Evolutionary conservation across 2,888 invertebrate genomes (phyloP), one percentile per base, ranked within the genome.

Genomic region (Smittia sp.): DNA sequence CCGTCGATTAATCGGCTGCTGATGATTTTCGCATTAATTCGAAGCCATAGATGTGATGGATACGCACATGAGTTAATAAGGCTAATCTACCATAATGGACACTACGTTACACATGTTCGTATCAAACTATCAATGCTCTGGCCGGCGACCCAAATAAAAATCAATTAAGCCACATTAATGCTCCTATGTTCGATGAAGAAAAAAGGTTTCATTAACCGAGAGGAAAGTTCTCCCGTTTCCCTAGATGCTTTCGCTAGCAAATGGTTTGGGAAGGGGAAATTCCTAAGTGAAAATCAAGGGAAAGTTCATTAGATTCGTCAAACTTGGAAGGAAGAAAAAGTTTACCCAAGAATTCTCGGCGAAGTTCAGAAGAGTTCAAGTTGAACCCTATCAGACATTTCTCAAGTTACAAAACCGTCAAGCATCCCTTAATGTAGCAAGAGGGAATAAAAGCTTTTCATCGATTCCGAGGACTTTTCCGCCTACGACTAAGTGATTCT

Each of bases 101-200:
- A 15, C 18, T 9, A 20, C 6, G 20, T 9, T 63, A 63, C 58
- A 58, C 58, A 58, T 58, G 58, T 58, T 58, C 22, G 9, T 22
- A 58, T 58, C 58, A 58, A 58, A 63, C 27, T 63, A 63, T 63
- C 58, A 58, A 58, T 63, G 20, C 63, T 58, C 22, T 22, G 25
- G 24, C 63, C 22, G 58, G 58, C 58, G 58, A 58, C 58, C 58
- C 18, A 22, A 58, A 58, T 58, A 22, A 58, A 58, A 58, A 58
- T 58, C 58, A 58, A 58, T 58, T 58, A 58, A 22, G 58, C 6
- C 58, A 22, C 58, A 58, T 22, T 58, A 58, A 58, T 58, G 58
- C 7, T 58, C 22, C n/a, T 58, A 4, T 58, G n/a, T 7, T 58
- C 22, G 4, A 58, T 7, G 9, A n/a, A 7, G 20, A 58, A 15